These are phyloP conservation scores for Eumacrocentrus americanus DNA, from an alignment of 2,888 invertebrate species.

Conservation along the genomic window DNA sequence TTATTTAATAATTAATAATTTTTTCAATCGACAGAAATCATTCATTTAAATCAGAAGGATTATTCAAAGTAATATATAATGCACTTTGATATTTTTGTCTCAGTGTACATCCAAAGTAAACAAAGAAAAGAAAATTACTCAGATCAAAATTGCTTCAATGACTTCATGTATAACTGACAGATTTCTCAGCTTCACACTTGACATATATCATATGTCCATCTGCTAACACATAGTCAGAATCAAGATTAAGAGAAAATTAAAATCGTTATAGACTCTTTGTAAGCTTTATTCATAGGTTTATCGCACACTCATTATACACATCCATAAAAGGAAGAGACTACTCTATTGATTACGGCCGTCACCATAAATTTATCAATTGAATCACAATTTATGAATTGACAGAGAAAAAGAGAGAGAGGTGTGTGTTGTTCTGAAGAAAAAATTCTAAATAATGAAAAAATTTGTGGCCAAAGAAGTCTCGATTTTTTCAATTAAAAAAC, in stretches of 20 bases:
- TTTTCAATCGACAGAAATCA: no score
- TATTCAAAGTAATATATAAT: no score
- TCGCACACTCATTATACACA: conserved; percentile 51
- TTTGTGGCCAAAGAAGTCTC: neutral
- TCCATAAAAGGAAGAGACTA: conserved; percentile 42
- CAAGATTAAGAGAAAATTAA: neutral
- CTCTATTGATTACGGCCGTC: conserved; percentile 20
- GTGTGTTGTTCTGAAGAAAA: conserved; percentile 40
- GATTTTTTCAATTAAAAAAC: neutral
- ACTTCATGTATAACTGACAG: no score
- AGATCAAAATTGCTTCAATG: no score
- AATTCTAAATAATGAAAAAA: conserved; percentile 13
- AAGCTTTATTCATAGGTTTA: conserved; percentile 49
- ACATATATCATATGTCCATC: no score
- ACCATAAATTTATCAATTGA: neutral
- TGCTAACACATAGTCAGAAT: neutral
- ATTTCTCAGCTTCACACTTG: no score
- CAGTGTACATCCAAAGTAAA: no score
- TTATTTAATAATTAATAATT: no score
- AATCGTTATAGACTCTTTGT: conserved; percentile 38
- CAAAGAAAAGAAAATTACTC: no score
- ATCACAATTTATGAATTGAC: neutral
- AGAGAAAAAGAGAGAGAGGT: conserved; percentile 13
- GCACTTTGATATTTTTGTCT: no score
- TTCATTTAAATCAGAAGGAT: no score